Evolutionary conservation across 2,888 invertebrate species (phyloP).

Genomic region (Cantharis rufa): DNA sequence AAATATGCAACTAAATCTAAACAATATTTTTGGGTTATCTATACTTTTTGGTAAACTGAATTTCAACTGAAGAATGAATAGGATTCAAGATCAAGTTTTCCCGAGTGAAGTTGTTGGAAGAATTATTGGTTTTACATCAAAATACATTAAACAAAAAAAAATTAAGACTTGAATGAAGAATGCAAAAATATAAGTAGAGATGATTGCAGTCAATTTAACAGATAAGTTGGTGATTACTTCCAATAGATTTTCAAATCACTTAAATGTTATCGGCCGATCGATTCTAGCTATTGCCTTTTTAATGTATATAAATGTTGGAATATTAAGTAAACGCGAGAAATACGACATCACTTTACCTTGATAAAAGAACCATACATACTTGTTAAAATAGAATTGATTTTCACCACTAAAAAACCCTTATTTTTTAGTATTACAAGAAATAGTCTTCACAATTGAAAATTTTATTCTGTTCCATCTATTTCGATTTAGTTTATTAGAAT

Average conservation of each 20-base stretch:
- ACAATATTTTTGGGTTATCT: neutral
- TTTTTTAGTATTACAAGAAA: neutral
- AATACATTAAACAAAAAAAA: neutral
- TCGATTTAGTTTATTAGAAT: neutral
- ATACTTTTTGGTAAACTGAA: no score
- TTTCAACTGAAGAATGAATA: neutral
- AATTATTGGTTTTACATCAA: neutral
- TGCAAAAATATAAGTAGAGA: conserved; percentile 3
- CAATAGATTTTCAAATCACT: conserved; percentile 15
- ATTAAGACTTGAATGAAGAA: neutral
- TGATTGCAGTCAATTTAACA: conserved; percentile 14
- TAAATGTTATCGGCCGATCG: conserved; percentile 19
- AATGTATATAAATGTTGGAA: conserved; percentile 22
- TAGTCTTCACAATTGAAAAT: neutral
- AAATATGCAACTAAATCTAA: neutral
- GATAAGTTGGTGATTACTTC: conserved; percentile 15
- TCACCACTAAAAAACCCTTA: neutral
- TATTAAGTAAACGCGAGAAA: conserved; percentile 3
- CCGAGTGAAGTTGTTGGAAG: neutral
- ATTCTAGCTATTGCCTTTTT: conserved; percentile 4
- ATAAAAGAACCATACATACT: conserved; percentile 2
- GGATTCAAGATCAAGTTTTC: neutral
- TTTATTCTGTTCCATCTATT: neutral
- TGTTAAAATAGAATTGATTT: neutral
- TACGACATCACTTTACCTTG: conserved; percentile 1